phyloP scores from a whole-genome alignment of 2,113 vertebrate species.

The Formicarius rufipectus region DNA sequence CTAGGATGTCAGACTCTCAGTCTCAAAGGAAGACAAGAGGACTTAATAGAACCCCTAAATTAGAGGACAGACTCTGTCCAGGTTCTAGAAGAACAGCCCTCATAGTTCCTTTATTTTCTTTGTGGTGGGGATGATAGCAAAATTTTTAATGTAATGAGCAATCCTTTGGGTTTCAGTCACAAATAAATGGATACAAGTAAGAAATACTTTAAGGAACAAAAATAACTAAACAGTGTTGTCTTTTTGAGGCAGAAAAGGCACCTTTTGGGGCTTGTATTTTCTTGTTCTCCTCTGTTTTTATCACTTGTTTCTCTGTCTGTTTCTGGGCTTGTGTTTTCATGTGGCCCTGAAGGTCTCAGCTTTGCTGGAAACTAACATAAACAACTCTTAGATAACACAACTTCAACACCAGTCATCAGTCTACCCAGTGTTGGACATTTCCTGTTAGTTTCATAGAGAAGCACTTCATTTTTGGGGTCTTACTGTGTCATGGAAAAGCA shows the following conservation, averaged over 20 bases:
- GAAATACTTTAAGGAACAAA: neutral
- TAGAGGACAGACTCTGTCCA: neutral
- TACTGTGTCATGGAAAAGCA: neutral
- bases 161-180: neutral
- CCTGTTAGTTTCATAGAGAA: neutral
- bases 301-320: neutral
- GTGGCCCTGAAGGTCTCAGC: neutral
- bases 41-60: neutral
- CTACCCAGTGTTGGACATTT: neutral
- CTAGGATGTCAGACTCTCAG: neutral
- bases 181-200: neutral
- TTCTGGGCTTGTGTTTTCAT: neutral
- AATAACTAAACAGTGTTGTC: too few relatives aligned
- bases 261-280: neutral
- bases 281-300: neutral
- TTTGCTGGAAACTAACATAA: neutral
- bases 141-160: neutral
- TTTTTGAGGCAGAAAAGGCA: neutral
- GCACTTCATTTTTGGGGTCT: neutral
- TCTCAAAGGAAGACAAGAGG: fast-evolving
- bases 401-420: neutral
- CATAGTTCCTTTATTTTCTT: neutral
- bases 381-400: neutral
- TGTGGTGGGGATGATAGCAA: neutral
- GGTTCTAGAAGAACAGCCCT: neutral